A percentile compares a stretch with the other conserved stretches of the same genome.
Evolutionary conservation across 2,113 vertebrate genomes (phyloP).

Genomic region (Amia ocellicauda): DNA sequence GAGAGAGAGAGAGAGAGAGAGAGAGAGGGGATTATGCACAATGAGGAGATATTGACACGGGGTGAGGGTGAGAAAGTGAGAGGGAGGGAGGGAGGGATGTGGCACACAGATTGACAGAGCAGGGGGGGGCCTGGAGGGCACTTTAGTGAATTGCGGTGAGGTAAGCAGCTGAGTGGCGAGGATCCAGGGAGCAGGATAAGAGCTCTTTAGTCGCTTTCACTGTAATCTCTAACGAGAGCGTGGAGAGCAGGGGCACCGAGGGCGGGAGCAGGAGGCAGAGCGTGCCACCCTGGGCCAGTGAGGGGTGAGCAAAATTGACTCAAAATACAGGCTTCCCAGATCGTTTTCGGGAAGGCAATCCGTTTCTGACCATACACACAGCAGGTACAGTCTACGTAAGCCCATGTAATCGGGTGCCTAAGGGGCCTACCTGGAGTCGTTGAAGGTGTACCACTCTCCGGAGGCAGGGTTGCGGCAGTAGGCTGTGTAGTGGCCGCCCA

Average conservation of each 20-base stretch:
- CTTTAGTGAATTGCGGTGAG: not conserved
- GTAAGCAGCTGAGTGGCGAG: not conserved
- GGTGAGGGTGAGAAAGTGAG: not conserved
- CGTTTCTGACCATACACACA: not conserved
- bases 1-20: not conserved
- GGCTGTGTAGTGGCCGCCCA: conserved; percentile 95
- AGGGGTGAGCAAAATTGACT: too few species aligned
- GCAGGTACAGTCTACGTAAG: too few species aligned
- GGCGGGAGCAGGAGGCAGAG: not conserved
- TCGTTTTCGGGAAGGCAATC: too few species aligned
- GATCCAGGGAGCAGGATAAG: conserved; percentile 4
- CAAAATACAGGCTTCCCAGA: too few species aligned
- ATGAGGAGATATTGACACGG: not conserved
- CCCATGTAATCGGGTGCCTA: not conserved
- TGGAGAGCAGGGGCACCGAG: not conserved
- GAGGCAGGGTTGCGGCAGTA: conserved; percentile 83
- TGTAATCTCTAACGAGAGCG: conserved; percentile 1
- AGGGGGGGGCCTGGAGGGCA: too few species aligned
- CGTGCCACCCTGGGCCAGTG: too few species aligned
- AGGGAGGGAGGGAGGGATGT: too few species aligned
- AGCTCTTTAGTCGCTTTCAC: conserved; percentile 1
- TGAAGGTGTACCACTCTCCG: conserved; percentile 90
- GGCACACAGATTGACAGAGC: too few species aligned
- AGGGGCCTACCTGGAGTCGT: conserved; percentile 82
- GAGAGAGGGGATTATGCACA: not conserved